Conservation (phyloP, 2,888 invertebrate species). For the Ryuthela nishihirai region DNA sequence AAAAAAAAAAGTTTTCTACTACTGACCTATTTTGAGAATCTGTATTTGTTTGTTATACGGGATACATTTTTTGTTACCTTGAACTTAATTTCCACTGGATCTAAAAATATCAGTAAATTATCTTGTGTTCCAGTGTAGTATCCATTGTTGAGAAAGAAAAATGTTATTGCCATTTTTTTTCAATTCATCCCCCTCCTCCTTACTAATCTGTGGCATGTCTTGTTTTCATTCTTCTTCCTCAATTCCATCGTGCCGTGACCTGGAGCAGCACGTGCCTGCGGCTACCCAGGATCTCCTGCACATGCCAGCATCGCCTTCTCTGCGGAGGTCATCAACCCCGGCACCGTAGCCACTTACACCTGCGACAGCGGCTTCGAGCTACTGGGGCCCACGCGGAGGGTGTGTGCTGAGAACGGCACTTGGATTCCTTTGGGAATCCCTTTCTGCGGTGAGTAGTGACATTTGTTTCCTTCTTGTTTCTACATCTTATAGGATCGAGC, state of each 20-base stretch:
- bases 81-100: too few relatives aligned
- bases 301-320: slow-evolving; percentile 78
- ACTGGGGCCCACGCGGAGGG: slow-evolving; percentile 75
- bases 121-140: too few relatives aligned
- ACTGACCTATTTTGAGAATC: too few relatives aligned
- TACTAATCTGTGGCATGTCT: not conserved
- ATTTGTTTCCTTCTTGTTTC: too few relatives aligned
- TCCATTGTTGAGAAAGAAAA: not conserved
- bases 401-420: slow-evolving; percentile 66
- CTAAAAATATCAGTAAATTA: too few relatives aligned
- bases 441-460: slow-evolving; percentile 89
- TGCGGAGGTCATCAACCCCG: slow-evolving; percentile 59
- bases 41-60: too few relatives aligned
- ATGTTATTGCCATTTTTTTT: slow-evolving; percentile 10
- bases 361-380: slow-evolving; percentile 88
- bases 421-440: slow-evolving; percentile 90
- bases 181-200: not conserved
- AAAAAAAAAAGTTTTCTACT: too few relatives aligned
- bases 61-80: too few relatives aligned
- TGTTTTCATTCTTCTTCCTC: not conserved
- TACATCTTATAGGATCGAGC: too few relatives aligned
- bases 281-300: slow-evolving; percentile 87
- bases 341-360: slow-evolving; percentile 72
- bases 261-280: slow-evolving; percentile 55
- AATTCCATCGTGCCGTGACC: slow-evolving; percentile 26